Evolutionary conservation across 2,888 invertebrate genomes (phyloP).

Genomic region (Dyspetes luteomarginatus): DNA sequence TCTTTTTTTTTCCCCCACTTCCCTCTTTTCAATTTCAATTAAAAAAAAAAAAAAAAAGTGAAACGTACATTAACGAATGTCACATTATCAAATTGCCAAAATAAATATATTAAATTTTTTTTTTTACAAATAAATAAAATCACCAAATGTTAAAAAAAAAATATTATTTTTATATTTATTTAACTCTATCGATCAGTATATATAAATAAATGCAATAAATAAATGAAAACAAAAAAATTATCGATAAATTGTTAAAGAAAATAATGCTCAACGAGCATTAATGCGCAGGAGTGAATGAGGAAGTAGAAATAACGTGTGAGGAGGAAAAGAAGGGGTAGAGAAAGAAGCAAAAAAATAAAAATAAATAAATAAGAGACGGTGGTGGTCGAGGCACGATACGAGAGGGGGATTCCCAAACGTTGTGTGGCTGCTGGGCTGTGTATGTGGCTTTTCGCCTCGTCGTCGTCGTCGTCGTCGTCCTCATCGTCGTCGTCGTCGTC

Average conservation of each 20-base stretch:
- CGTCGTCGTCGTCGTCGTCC: background rate
- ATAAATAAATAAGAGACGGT: background rate
- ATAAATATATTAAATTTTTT: no score
- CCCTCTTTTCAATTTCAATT: no score
- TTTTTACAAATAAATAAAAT: no score
- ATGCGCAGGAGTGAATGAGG: background rate
- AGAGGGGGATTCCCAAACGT: constrained; percentile 71
- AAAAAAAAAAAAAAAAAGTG: no score
- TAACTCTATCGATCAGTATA: no score
- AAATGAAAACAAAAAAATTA: background rate
- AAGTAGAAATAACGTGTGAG: no score
- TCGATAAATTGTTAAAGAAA: background rate
- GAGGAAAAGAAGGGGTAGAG: background rate
- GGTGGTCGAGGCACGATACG: constrained; percentile 5
- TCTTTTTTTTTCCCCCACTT: background rate
- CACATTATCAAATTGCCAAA: background rate
- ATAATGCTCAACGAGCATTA: no score
- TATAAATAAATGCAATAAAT: no score
- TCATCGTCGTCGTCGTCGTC: constrained; percentile 1
- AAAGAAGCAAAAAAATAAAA: background rate
- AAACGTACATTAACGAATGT: background rate
- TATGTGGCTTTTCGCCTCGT: no score
- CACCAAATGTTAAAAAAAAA: no score
- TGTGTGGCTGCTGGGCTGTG: no score
- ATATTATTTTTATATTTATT: no score